Evolutionary conservation across 2,888 invertebrate species (phyloP).

Genomic region (Lymantria monacha): DNA sequence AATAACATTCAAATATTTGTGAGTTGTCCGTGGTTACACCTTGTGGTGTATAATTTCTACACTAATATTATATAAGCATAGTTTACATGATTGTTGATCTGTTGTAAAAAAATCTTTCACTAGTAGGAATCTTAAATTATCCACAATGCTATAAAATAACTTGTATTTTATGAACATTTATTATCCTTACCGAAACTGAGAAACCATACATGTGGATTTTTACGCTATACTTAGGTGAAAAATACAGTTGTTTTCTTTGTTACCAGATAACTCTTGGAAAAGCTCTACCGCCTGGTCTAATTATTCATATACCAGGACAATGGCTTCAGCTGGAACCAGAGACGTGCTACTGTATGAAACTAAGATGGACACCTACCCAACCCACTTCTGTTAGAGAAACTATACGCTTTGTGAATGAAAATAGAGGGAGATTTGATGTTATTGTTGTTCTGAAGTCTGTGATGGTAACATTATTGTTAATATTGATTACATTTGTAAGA

Average conservation of each 20-base stretch:
- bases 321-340: conserved; percentile 79
- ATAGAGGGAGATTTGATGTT: conserved; percentile 85
- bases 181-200: too few species aligned
- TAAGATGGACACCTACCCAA: conserved; percentile 85
- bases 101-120: too few species aligned
- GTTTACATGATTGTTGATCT: too few species aligned
- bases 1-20: neutral
- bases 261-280: conserved; percentile 63
- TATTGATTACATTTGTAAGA: too few species aligned
- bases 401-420: conserved; percentile 84
- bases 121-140: too few species aligned
- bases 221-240: too few species aligned
- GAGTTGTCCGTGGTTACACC: neutral
- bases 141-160: too few species aligned
- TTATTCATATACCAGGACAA: conserved; percentile 80
- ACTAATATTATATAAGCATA: neutral
- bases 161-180: too few species aligned
- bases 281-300: conserved; percentile 79
- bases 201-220: too few species aligned
- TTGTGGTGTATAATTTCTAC: neutral
- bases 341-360: conserved; percentile 76
- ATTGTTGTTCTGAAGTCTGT: conserved; percentile 83
- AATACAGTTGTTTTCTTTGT: too few species aligned
- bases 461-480: conserved; percentile 48
- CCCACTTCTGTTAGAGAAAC: conserved; percentile 84